Percentiles rank a stretch among this genome's conserved stretches.
Conservation (phyloP, 2,888 invertebrate genomes). For the Troides oblongomaculatus region DNA sequence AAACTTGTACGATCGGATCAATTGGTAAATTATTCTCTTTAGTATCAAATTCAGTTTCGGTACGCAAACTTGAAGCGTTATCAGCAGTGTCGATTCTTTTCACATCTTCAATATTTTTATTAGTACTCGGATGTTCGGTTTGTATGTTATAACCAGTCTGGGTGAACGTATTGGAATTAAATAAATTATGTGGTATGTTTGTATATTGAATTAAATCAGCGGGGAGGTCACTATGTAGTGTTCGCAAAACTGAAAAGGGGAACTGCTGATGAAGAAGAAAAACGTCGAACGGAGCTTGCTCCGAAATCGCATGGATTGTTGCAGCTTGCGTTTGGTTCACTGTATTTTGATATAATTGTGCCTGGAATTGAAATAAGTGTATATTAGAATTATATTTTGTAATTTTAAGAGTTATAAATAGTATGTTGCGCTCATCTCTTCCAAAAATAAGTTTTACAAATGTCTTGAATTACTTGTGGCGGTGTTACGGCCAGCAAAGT, state of each 20-base stretch:
- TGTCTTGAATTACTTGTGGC: no score
- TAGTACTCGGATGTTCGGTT: conserved; percentile 5
- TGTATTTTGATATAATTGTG: conserved; percentile 22
- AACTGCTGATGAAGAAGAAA: conserved; percentile 59
- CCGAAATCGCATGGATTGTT: neutral
- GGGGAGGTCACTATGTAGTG: conserved; percentile 34
- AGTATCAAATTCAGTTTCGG: conserved; percentile 46
- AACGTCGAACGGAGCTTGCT: conserved; percentile 49
- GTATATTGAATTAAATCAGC: conserved; percentile 37
- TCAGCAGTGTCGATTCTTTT: neutral
- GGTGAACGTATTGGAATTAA: neutral
- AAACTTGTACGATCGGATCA: conserved; percentile 59
- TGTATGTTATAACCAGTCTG: conserved; percentile 3
- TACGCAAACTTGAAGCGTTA: conserved; percentile 41
- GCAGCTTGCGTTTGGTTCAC: conserved; percentile 30
- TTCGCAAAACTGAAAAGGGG: conserved; percentile 39
- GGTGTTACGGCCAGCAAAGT: no score
- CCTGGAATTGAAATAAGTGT: conserved; percentile 8
- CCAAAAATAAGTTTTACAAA: no score
- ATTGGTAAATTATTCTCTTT: conserved; percentile 43
- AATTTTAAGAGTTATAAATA: no score
- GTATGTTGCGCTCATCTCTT: no score
- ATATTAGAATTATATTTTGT: neutral
- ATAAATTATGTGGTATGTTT: conserved; percentile 1
- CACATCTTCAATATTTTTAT: neutral